Base-by-base conservation (phyloP, 2,888 invertebrate species). In the Mythimna lalbum region DNA sequence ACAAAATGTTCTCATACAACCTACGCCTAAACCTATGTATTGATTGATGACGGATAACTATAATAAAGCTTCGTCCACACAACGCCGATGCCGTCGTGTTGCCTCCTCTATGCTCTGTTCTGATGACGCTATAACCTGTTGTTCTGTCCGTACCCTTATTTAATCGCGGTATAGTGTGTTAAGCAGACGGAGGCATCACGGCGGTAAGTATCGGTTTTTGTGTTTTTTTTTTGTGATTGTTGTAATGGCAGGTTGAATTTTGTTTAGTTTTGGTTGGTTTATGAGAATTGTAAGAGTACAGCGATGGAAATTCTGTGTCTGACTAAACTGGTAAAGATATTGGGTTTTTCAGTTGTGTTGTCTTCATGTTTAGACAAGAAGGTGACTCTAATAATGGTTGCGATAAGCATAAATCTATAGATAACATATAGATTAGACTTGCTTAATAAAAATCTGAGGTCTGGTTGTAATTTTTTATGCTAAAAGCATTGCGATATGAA, bases 11-110 rank as follows among this genome's bases (percentile, higher is more conserved):
- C 89, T 85, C 87, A 87, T 87, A 87, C 87, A 84, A 77, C 76
- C 75, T 69, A 78, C 70, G 63, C 63, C 72, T 86, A 72, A 57
- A 67, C 83, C 77, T 71, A 89, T 88, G 89, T 91, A 90, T 95
- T 95, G 95, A 96, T 96, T 96, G 95, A 96, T 96, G 95, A 95
- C 95, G 91, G 94, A 95, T 89, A 94, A 95, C 93, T 92, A 85
- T 87, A 94, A 83, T 87, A 94, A 90, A 89, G 90, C 91, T 93
- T 90, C 88, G 84, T 81, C 86, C 84, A 76, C 77, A 80, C 84
- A 83, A 85, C 81, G 88, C 89, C 90, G 89, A 81, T 83, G 91
- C 94, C 94, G 94, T 94, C 95, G 95, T 95, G 94, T 93, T 95
- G 95, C 94, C 95, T 95, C 95, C 93, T 90, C 92, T 94, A 93